Evolutionary conservation across 1,140 invertebrate species (phyloP).

Genomic region (Tribolium castaneum): DNA sequence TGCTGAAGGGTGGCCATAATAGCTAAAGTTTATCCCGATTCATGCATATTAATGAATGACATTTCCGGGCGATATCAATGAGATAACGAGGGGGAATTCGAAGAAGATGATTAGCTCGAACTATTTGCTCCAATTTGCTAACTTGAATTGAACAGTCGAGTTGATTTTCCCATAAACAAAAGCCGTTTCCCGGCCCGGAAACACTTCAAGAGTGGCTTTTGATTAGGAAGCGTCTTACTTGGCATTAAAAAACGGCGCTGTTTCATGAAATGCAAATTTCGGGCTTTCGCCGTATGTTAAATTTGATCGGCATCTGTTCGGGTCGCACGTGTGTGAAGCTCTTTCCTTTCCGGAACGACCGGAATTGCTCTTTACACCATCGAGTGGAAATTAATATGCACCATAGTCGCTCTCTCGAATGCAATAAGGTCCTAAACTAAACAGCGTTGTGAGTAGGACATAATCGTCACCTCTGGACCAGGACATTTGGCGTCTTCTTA

Average conservation of each 20-base stretch:
- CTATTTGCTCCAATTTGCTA: slow-evolving; percentile 29
- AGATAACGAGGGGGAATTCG: slow-evolving; percentile 14
- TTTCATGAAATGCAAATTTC: not conserved
- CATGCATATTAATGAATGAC: slow-evolving; percentile 33
- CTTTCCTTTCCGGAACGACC: not conserved
- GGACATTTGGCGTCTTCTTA: no score
- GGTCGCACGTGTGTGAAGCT: not conserved
- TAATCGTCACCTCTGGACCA: no score
- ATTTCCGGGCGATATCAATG: slow-evolving; percentile 18
- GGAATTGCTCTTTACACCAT: not conserved
- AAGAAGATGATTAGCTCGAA: slow-evolving; percentile 19
- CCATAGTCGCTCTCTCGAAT: not conserved
- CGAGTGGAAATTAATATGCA: slow-evolving; percentile 22
- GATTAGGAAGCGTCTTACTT: not conserved
- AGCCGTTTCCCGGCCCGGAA: not conserved
- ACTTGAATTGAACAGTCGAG: slow-evolving; percentile 21
- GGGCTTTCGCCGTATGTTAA: not conserved
- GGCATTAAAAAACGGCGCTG: not conserved
- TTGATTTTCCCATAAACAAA: slow-evolving; percentile 14
- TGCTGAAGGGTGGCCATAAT: slow-evolving; percentile 2
- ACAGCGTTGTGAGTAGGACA: no score
- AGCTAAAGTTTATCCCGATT: slow-evolving; percentile 16
- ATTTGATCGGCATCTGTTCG: not conserved
- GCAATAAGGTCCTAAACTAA: slow-evolving; percentile 28
- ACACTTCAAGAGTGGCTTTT: slow-evolving; percentile 1